phyloP scores from a whole-genome alignment of 1,140 invertebrate species.

The Aphelenchoides besseyi region DNA sequence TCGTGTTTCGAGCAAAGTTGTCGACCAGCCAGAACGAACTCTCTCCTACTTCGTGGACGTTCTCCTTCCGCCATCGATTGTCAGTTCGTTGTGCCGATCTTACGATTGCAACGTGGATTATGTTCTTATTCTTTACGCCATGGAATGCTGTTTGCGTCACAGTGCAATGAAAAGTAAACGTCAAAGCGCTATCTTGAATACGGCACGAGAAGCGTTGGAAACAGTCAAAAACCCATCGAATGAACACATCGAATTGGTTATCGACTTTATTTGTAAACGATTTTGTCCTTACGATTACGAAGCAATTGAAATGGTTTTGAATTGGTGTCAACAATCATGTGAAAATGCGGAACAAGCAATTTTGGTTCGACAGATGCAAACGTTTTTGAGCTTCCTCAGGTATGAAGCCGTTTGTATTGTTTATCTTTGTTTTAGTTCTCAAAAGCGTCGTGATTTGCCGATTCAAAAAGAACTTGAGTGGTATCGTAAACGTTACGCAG shows the following conservation, averaged over 20 bases:
- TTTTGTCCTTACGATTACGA: constrained; percentile 9
- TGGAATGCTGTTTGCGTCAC: neutral
- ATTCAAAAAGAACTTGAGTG: neutral
- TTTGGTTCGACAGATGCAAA: neutral
- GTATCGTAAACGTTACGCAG: neutral
- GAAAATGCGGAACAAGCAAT: neutral
- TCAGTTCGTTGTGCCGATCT: constrained; percentile 1
- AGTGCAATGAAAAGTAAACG: neutral
- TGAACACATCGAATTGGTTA: neutral
- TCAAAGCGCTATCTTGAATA: neutral
- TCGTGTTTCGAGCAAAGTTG: neutral
- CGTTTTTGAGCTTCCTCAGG: neutral
- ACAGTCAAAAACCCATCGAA: neutral
- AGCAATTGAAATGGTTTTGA: neutral
- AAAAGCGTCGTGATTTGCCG: neutral
- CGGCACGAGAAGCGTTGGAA: neutral
- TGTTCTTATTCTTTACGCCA: neutral
- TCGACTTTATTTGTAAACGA: neutral
- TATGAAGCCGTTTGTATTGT: neutral
- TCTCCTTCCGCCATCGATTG: neutral
- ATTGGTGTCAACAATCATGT: neutral
- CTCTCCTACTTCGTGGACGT: neutral
- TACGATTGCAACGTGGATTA: neutral
- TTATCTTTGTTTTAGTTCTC: neutral
- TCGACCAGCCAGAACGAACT: neutral